Evolutionary conservation across 92 coral and sea anemone species (phyloP).

Genomic region (Desmophyllum pertusum): DNA sequence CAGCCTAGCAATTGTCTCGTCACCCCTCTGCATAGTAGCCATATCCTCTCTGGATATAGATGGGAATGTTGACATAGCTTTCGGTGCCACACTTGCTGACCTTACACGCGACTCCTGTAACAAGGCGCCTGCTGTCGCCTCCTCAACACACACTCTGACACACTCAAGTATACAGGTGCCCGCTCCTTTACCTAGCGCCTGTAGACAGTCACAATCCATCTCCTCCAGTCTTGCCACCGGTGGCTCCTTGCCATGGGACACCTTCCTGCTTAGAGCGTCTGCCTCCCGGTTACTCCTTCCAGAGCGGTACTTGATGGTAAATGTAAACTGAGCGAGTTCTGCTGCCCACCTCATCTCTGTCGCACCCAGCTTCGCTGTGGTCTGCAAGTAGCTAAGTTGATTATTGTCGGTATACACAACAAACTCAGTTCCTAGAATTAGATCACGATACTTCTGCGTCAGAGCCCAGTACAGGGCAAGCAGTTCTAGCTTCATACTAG

Average conservation of each 20-base stretch:
- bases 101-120: conserved; percentile 38
- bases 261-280: conserved; percentile 66
- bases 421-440: conserved; percentile 57
- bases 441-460: conserved; percentile 68
- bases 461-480: conserved; percentile 78
- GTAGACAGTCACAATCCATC: background rate
- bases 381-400: conserved; percentile 62
- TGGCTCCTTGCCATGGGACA: conserved; percentile 54
- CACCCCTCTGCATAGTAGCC: conserved; percentile 38
- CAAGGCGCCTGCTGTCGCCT: conserved; percentile 16
- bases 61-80: conserved; percentile 30
- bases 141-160: conserved; percentile 31
- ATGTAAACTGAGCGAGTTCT: conserved; percentile 64
- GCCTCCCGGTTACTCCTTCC: conserved; percentile 57
- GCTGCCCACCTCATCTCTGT: conserved; percentile 58
- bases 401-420: conserved; percentile 42
- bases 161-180: conserved; percentile 41
- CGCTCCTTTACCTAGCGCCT: background rate
- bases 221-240: conserved; percentile 40
- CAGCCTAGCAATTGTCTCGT: conserved; percentile 50
- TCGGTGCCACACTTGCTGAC: conserved; percentile 17
- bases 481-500: conserved; percentile 65
- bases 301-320: conserved; percentile 57
- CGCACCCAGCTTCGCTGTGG: conserved; percentile 69
- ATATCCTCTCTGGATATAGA: conserved; percentile 31